Base-by-base conservation (phyloP, 2,888 invertebrate genomes). In the Metallyticus violacea region DNA sequence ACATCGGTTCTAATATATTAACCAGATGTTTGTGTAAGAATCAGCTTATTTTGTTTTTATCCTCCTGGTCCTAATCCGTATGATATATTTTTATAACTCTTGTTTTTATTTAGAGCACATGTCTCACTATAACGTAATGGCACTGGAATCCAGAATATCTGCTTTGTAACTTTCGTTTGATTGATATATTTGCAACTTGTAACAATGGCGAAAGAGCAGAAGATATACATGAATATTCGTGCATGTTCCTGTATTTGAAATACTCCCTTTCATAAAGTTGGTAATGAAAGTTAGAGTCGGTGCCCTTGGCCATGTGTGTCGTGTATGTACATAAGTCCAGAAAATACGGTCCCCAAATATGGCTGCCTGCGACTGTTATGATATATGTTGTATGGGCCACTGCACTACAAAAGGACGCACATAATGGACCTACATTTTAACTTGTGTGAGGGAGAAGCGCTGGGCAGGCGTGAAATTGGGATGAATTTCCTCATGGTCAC, bases 401-500 rank as follows among this genome's bases (percentile, higher is more conserved):
- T 79, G 27, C 79, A 79, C 79, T 28, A 79, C 27, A 22, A 79
- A 22, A 79, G 26, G 22, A 28, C 79, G 79, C 28, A 83, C 26
- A 83, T 83, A 83, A 77, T 77, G 77, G 28, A 29, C 28, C 83
- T 77, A 83, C 83, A 83, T 83, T 77, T 83, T 62, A 76, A 83
- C n/a, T 76, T 27, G 26, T 6, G 62, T 62, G 40, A 15, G 22
- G 27, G 22, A 26, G 81, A 6, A 9, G 40, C 22, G 15, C 6
- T 27, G 40, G 82, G 26, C 82, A 76, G 25, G 30, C 85, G 62
- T 85, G 85, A 85, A 85, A 85, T 85, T 85, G 85, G 85, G 85
- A 85, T 85, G 85, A 79, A 79, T 85, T 85, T 85, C 79, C 85
- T 85, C 25, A 85, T 79, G 79, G 79, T 26, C 79, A 85, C 25